These are phyloP conservation scores for Zoanthus gigantus DNA, from an alignment of 92 coral and sea anemone species.

Conservation along the genomic window DNA sequence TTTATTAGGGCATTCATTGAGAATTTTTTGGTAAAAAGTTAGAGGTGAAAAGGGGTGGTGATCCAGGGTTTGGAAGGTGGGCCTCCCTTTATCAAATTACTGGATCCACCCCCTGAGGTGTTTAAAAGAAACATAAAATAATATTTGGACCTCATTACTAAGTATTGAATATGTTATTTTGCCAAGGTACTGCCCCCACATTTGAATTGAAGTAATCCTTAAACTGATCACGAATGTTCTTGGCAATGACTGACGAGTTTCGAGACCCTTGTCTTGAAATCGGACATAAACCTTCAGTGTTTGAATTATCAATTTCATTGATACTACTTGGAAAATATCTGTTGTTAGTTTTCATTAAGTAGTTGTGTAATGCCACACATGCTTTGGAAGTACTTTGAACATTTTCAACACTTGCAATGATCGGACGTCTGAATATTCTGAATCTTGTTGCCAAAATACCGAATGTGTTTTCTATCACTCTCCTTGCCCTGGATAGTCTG, in stretches of 20 bases:
- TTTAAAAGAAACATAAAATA: not conserved
- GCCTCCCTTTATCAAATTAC: not conserved
- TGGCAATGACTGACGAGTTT: constrained; percentile 1
- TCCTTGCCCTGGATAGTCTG: constrained; percentile 10
- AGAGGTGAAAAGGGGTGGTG: not conserved
- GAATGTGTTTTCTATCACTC: constrained; percentile 47
- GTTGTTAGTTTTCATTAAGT: constrained; percentile 41
- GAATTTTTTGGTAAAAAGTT: not conserved
- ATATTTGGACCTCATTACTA: not conserved
- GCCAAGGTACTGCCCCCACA: not conserved
- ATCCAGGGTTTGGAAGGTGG: not conserved
- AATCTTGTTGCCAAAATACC: constrained; percentile 54
- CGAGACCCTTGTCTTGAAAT: constrained; percentile 1
- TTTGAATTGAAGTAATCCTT: not conserved
- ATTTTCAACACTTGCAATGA: constrained; percentile 39
- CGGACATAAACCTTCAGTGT: not conserved
- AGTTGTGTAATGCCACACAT: constrained; percentile 49
- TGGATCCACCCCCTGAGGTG: not conserved
- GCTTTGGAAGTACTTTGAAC: constrained; percentile 40
- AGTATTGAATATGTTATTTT: not conserved
- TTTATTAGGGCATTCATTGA: not conserved
- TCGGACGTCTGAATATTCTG: constrained; percentile 43
- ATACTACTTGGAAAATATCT: constrained; percentile 47
- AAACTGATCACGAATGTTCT: not conserved
- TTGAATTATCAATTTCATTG: not conserved